A percentile compares a stretch with the other conserved stretches of the same genome.
Evolutionary conservation across 2,113 vertebrate species (phyloP).

Genomic region (Rhinogobius similis): DNA sequence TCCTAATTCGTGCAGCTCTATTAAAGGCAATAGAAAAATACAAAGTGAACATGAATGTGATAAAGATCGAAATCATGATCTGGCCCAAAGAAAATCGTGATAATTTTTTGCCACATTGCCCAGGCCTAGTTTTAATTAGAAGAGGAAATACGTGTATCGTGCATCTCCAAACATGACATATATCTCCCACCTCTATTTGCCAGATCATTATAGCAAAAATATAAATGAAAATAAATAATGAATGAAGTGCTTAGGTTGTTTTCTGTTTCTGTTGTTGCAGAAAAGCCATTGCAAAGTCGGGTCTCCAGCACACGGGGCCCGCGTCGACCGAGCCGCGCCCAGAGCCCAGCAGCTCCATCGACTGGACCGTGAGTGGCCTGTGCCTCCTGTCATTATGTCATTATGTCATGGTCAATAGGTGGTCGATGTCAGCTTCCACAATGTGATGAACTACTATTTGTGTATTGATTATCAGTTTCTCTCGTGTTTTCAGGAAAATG

Average conservation of each 20-base stretch:
- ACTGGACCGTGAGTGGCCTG: conserved; percentile 89
- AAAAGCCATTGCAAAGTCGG: conserved; percentile 92
- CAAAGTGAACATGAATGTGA: too few species aligned
- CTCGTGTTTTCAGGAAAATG: conserved; percentile 80
- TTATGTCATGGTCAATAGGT: not conserved
- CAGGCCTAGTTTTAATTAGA: too few species aligned
- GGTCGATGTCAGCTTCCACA: not conserved
- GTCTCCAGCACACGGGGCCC: conserved; percentile 80
- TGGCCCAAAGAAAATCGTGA: too few species aligned
- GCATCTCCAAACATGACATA: too few species aligned
- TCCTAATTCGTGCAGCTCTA: too few species aligned
- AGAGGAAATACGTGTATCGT: too few species aligned
- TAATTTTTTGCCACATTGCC: too few species aligned
- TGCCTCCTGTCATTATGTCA: not conserved
- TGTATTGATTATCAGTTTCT: not conserved
- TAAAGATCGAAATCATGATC: too few species aligned
- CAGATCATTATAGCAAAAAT: not conserved
- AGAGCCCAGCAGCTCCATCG: conserved; percentile 84
- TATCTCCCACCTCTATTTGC: too few species aligned
- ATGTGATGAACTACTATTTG: not conserved
- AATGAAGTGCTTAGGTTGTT: not conserved
- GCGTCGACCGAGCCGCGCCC: conserved; percentile 69
- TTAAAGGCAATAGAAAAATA: too few species aligned
- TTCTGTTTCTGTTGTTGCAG: conserved; percentile 74
- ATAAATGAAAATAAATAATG: not conserved